Base-by-base conservation (phyloP, 1,140 invertebrate genomes). In the Orius laevigatus region DNA sequence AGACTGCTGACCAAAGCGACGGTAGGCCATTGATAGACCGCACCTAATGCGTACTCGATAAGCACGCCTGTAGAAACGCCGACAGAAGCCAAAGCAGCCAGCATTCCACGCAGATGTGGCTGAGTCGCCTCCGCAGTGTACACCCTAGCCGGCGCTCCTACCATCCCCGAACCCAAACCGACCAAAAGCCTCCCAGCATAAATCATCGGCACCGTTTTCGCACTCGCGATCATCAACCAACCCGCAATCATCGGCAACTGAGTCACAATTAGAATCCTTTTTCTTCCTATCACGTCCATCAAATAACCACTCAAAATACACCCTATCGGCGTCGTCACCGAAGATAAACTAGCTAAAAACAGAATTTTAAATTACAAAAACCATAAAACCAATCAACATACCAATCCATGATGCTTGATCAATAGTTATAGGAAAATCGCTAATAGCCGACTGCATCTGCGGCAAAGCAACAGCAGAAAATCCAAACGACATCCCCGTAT, bases 371-470 rank as follows among this genome's bases (percentile, higher is more conserved):
- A 32, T 44, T 34, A 34, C 33, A 34, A 34, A 34, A 8, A n/a
- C 33, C n/a, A 34, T 34, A 34, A 19, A 49, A 48, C n/a, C 12
- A 45, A 41, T 9, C 8, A 41, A 55, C 66, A 70, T 63, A 81
- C 80, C 79, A 53, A 82, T 76, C 79, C 79, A 82, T 54, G 79
- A 80, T 45, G 74, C 74, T 60, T 80, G 67, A 16, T 70, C 69
- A 9, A 81, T 74, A 15, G 43, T 45, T n/a, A 45, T 32, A 15
- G 60, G 64, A 57, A 81, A 71, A 16, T 60, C 62, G 20, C 70
- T 74, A 47, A 72, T 66, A 5, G 60, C 46, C 34, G 62, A 62
- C 58, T 72, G 62, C 2, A 82, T 57, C 56, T 81, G 79, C 18
- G 79, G 78, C 16, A 80, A 61, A 2, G 75, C 72, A 12, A 80